Percentiles rank a stretch among this genome's conserved stretches.
Conservation (phyloP, 2,797 vertebrate genomes). For the Pangasius djambal region DNA sequence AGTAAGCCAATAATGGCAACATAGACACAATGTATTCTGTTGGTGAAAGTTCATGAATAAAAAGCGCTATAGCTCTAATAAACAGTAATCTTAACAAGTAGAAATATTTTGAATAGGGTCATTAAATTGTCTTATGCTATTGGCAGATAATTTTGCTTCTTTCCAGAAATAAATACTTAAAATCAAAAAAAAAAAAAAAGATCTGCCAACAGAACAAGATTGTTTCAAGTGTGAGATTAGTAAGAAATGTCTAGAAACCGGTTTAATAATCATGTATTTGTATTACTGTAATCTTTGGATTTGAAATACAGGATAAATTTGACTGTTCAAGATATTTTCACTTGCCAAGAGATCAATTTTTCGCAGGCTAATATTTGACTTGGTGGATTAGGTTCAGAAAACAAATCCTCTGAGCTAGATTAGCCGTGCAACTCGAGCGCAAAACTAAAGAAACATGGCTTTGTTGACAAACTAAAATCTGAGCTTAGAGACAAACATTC, state of each 20-base stretch:
- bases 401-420: not conserved
- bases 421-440: not conserved
- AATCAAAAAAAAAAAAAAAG: not conserved
- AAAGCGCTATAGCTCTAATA: not conserved
- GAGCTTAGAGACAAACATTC: not conserved
- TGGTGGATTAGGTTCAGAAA: not conserved
- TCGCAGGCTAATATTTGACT: not conserved
- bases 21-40: not conserved
- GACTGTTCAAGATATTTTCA: not conserved
- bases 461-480: not conserved
- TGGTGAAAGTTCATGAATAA: not conserved
- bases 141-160: not conserved
- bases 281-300: not conserved
- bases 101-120: not conserved
- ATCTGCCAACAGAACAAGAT: not conserved
- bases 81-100: not conserved
- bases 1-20: not conserved
- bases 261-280: not conserved
- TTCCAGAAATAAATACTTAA: not conserved
- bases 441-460: not conserved
- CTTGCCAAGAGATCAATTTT: not conserved
- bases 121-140: not conserved
- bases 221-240: not conserved
- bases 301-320: not conserved
- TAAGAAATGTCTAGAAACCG: not conserved